Evolutionary conservation across 2,797 vertebrate genomes (phyloP).

Genomic region (Spinibarbus caldwelli): DNA sequence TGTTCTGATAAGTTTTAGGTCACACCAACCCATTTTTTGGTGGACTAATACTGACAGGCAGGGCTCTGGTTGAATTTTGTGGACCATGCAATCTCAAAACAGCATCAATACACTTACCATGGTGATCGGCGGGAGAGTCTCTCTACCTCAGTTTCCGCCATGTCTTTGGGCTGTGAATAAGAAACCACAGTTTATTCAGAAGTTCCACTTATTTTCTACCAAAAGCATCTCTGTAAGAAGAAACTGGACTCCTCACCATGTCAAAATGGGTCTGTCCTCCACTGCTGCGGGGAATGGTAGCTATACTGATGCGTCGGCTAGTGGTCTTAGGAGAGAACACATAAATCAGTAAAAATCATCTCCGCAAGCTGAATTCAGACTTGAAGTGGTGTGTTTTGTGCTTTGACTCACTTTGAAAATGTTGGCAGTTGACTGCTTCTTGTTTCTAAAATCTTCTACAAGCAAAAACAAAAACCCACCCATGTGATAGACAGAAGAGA

Average conservation of each 20-base stretch:
- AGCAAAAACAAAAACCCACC: neutral
- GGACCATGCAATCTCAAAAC: neutral
- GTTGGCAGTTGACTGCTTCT: constrained; percentile 68
- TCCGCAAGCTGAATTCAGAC: neutral
- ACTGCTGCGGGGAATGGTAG: constrained; percentile 80
- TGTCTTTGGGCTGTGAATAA: constrained; percentile 74
- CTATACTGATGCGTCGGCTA: constrained; percentile 87
- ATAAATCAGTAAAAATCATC: fast-evolving
- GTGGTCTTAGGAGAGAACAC: constrained; percentile 68
- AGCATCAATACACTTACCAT: constrained; percentile 77
- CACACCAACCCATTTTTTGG: neutral
- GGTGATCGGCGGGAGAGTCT: constrained; percentile 83
- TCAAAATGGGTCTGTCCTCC: constrained; percentile 76
- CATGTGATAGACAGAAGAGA: neutral
- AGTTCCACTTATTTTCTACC: neutral
- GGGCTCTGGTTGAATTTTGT: neutral
- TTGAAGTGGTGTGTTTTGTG: neutral
- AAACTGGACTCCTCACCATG: constrained; percentile 76
- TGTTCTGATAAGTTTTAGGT: neutral
- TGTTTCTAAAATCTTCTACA: constrained; percentile 78
- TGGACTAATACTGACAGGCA: neutral
- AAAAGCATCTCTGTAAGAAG: neutral
- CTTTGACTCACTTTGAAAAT: constrained; percentile 74
- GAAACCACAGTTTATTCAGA: constrained; percentile 24
- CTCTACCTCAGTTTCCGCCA: constrained; percentile 77